phyloP scores from a whole-genome alignment of 2,113 vertebrate species.

The Turnix velox region DNA sequence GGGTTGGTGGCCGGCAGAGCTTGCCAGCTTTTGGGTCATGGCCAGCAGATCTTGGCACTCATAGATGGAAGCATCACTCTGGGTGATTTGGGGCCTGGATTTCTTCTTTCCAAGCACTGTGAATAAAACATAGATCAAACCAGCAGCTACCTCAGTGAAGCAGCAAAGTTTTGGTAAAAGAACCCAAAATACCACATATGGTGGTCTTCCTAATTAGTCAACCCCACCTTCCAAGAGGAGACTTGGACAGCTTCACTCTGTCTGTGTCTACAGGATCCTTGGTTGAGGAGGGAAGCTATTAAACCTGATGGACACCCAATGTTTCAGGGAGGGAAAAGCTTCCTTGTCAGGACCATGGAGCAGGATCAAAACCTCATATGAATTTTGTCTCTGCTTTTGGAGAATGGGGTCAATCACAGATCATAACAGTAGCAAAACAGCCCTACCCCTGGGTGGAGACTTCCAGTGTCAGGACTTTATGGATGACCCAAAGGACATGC shows the following conservation, averaged over 20 bases:
- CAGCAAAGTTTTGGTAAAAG: accelerated
- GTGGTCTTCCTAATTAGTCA: not conserved
- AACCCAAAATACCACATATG: not conserved
- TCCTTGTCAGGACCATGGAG: not conserved
- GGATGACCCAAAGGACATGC: accelerated
- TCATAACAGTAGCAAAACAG: accelerated
- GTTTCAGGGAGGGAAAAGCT: not conserved
- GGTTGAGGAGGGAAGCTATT: not conserved
- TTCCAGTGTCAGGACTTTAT: accelerated
- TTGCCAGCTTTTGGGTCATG: not conserved
- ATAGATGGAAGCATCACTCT: accelerated
- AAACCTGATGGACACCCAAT: not conserved
- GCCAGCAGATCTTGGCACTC: not conserved
- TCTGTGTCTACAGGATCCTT: accelerated
- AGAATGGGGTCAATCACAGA: accelerated
- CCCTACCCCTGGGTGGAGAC: accelerated
- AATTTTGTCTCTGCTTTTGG: not conserved
- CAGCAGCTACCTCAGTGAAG: not conserved
- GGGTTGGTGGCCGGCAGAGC: not conserved
- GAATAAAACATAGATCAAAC: accelerated
- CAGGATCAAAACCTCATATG: not conserved
- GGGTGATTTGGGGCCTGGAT: not conserved
- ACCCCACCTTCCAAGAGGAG: no score
- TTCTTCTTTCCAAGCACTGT: not conserved
- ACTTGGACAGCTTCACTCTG: accelerated